phyloP scores from a whole-genome alignment of 2,797 vertebrate species.

The Scomberomorus guttatus region DNA sequence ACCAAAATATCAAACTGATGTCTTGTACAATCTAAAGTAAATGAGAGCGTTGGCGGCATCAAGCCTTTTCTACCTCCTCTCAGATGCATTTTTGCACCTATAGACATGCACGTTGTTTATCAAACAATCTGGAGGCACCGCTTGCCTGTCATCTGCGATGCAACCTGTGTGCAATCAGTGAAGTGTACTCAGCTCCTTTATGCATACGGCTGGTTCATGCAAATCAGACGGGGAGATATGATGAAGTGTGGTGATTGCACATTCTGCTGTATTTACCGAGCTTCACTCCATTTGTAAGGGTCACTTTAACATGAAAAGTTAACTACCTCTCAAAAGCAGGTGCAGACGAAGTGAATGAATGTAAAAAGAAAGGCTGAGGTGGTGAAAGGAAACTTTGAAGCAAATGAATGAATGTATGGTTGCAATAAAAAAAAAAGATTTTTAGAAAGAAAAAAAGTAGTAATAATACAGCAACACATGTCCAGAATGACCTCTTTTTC shows the following conservation, averaged over 20 bases:
- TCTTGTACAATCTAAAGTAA: constrained; percentile 17
- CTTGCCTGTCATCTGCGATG: constrained; percentile 16
- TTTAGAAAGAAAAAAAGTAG: not conserved
- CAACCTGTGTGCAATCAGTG: constrained; percentile 16
- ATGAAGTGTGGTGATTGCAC: constrained; percentile 23
- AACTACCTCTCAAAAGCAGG: not conserved
- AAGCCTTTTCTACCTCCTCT: not conserved
- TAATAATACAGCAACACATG: not conserved
- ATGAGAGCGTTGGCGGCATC: constrained; percentile 5
- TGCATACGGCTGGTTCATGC: constrained; percentile 1
- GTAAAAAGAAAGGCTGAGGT: not conserved
- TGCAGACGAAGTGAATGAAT: constrained; percentile 2
- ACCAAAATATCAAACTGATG: too few relatives aligned
- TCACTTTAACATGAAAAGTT: not conserved
- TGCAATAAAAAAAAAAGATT: not conserved
- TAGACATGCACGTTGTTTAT: not conserved
- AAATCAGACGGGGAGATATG: constrained; percentile 7
- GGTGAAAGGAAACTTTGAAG: not conserved
- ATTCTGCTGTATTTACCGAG: constrained; percentile 8
- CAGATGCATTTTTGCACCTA: constrained; percentile 11
- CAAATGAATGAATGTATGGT: not conserved
- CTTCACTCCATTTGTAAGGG: constrained; percentile 6
- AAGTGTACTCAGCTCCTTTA: constrained; percentile 18
- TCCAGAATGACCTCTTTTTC: not conserved
- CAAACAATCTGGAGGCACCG: constrained; percentile 9